phyloP scores from a whole-genome alignment of 1,140 invertebrate species.

The Brachionus rotundiformis region DNA sequence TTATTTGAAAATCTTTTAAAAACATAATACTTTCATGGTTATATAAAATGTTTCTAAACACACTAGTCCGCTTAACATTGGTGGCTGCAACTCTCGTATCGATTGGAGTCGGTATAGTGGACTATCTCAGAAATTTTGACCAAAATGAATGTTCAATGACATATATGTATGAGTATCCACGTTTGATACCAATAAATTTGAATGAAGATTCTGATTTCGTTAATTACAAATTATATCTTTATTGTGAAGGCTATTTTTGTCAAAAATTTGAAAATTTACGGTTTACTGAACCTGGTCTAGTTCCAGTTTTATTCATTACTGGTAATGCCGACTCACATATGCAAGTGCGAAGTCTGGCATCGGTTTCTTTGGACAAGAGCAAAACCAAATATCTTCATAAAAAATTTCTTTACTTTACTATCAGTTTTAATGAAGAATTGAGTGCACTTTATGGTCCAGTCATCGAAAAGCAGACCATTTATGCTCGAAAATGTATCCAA shows the following conservation, averaged over 20 bases:
- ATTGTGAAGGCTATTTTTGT: conserved; percentile 50
- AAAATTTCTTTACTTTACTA: conserved; percentile 41
- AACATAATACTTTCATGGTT: background rate
- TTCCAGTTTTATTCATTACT: conserved; percentile 50
- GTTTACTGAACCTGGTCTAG: background rate
- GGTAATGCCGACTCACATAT: conserved; percentile 50
- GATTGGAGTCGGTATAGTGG: background rate
- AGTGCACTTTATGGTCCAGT: conserved; percentile 45
- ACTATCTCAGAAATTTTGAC: conserved; percentile 31
- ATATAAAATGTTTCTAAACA: background rate
- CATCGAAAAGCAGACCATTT: conserved; percentile 20
- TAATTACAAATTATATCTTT: conserved; percentile 47
- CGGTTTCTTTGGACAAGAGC: conserved; percentile 16
- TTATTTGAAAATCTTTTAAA: background rate
- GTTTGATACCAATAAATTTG: background rate
- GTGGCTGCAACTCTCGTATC: background rate
- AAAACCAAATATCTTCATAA: background rate
- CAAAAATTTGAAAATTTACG: conserved; percentile 23
- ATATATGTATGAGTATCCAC: conserved; percentile 37
- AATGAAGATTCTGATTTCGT: background rate
- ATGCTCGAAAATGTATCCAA: conserved; percentile 15
- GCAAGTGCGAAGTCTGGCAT: conserved; percentile 50
- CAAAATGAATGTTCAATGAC: conserved; percentile 52
- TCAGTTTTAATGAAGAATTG: conserved; percentile 52
- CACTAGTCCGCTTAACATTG: background rate